Base-by-base conservation (phyloP, 1,140 invertebrate genomes). In the Luehdorfia chinensis region DNA sequence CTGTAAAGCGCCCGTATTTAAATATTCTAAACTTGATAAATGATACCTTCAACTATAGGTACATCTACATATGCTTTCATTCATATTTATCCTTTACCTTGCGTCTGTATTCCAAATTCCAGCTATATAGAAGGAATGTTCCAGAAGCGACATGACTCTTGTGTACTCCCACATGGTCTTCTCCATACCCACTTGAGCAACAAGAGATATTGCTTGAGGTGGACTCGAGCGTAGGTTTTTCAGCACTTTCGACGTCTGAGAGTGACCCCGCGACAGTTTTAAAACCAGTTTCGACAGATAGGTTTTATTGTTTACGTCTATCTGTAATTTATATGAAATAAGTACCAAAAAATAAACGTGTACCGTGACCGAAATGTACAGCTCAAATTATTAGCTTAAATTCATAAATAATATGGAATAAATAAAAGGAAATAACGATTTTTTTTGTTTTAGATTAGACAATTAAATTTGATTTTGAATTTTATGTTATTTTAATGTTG, bases 141-240 rank as follows among this genome's bases (percentile, higher is more conserved):
- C 84, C 9, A 88, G 44, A 9, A 87, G 51, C 1, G 85, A 73
- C 68, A 88, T 86, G 0, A 87, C 50, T 9, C 66, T 60, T 0
- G 84, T 87, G 34, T 86, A 87, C 14, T 88, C 87, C 87, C 84
- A 87, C 59, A 80, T 80, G 1, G 72, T 79, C 52, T 87, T 88
- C 50, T 79, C 75, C 0, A 74, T 55, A 0, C 80, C 87, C 0
- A 88, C 76, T 57, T 88, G 84, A 2, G 79, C 83, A 0, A 84
- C 69, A 6, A 88, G 44, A 0, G 81, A 84, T 13, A 88, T 34
- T 0, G 79, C 72, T 63, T 85, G 80, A 0, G 75, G 69, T 0
- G 84, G 75, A 59, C 75, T 81, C 1, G 69, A 69, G 0, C 72
- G 59, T 0, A 88, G 57, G 12, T 84, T 87, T 23, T 76, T 76